A percentile compares a stretch with the other conserved stretches of the same genome.
Evolutionary conservation across 1,140 invertebrate species (phyloP).

Genomic region (Reticulitermes speratus): DNA sequence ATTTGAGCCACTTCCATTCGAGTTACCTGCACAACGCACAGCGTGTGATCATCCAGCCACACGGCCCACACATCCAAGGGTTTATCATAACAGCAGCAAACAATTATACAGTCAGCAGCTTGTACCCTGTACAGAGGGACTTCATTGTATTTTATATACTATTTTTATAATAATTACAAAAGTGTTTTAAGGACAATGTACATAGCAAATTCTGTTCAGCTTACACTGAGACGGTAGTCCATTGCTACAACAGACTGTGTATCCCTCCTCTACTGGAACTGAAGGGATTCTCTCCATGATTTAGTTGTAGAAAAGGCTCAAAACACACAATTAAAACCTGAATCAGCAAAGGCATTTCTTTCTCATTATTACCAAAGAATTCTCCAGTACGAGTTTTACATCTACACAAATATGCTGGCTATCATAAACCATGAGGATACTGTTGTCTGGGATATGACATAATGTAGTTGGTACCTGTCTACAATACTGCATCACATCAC

Average conservation of each 20-base stretch:
- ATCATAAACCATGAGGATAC: no score
- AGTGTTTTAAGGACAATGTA: neutral
- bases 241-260: neutral
- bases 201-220: neutral
- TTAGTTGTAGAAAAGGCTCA: neutral
- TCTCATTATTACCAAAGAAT: neutral
- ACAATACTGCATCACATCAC: no score
- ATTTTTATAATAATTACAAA: neutral
- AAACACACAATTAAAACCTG: neutral
- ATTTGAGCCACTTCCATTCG: neutral
- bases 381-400: neutral
- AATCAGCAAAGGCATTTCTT: neutral
- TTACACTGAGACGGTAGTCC: neutral
- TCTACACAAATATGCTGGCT: neutral
- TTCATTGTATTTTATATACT: neutral
- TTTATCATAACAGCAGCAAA: neutral
- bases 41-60: neutral
- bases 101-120: neutral
- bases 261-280: neutral
- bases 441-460: no score
- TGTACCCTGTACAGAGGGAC: neutral
- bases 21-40: neutral
- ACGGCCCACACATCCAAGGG: neutral
- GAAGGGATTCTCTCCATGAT: neutral
- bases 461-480: no score